Conservation (phyloP, 2,797 vertebrate species). For the Karalla daura region DNA sequence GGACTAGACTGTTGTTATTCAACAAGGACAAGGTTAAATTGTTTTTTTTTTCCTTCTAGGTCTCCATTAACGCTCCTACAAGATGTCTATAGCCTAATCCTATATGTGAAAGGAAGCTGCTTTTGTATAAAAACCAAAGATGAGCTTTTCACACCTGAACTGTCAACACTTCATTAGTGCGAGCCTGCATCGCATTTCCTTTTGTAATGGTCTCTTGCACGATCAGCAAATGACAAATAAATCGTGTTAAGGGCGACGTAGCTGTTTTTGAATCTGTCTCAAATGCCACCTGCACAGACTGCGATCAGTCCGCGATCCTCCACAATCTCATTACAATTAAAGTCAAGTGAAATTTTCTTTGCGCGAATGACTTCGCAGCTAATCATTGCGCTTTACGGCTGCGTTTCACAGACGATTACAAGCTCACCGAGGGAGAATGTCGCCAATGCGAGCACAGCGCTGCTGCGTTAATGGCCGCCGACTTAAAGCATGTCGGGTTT, state of each 20-base stretch:
- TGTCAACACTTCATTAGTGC: constrained; percentile 71
- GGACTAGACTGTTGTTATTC: too few relatives aligned
- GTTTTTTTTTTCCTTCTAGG: too few relatives aligned
- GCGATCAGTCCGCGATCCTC: constrained; percentile 10
- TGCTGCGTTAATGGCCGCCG: constrained; percentile 41
- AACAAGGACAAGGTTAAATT: too few relatives aligned
- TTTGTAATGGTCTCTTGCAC: constrained; percentile 20
- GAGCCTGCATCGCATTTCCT: constrained; percentile 24
- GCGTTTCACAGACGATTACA: constrained; percentile 71
- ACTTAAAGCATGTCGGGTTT: constrained; percentile 51
- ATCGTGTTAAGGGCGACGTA: constrained; percentile 6
- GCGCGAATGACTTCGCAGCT: constrained; percentile 47
- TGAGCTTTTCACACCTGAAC: constrained; percentile 51
- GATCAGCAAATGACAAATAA: constrained; percentile 41
- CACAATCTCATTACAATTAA: constrained; percentile 21
- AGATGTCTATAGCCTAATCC: too few relatives aligned
- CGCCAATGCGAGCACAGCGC: constrained; percentile 41
- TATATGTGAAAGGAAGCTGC: constrained; percentile 46
- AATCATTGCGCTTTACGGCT: constrained; percentile 59
- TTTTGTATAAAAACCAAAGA: constrained; percentile 35
- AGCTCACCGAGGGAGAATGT: constrained; percentile 53
- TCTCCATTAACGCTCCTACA: too few relatives aligned
- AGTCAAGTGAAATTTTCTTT: constrained; percentile 28
- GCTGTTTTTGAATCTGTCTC: neutral
- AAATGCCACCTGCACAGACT: constrained; percentile 15